phyloP scores from a whole-genome alignment of 1,140 invertebrate species.

The Cryptotermes secundus region DNA sequence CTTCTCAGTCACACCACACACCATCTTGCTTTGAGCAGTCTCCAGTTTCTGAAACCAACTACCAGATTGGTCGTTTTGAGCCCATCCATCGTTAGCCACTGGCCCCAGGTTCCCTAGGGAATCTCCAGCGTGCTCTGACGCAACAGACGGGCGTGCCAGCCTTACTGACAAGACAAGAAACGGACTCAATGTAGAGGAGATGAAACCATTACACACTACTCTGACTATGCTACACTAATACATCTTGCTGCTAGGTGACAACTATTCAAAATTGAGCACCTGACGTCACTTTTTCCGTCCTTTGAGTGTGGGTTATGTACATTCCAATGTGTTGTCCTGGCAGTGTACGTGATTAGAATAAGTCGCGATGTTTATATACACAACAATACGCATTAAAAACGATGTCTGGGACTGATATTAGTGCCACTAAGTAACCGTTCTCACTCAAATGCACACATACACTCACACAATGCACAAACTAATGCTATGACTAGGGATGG shows the following conservation, averaged over 20 bases:
- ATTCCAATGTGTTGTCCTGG: conserved; percentile 36
- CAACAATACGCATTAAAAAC: conserved; percentile 35
- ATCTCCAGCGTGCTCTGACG: conserved; percentile 41
- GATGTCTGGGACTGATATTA: conserved; percentile 27
- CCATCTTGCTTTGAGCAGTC: conserved; percentile 20
- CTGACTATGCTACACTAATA: conserved; percentile 30
- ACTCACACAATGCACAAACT: conserved; percentile 4
- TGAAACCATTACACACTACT: conserved; percentile 27
- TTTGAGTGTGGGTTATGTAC: conserved; percentile 16
- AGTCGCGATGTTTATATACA: conserved; percentile 37
- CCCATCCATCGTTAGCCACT: conserved; percentile 27
- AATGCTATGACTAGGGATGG: conserved; percentile 7
- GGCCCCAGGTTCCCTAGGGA: conserved; percentile 39
- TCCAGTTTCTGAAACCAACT: background rate
- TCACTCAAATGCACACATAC: background rate
- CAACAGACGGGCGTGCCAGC: conserved; percentile 36
- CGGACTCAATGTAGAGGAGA: conserved; percentile 4
- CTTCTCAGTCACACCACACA: background rate
- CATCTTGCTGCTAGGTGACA: conserved; percentile 33
- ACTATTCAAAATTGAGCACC: conserved; percentile 39
- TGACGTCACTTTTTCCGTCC: conserved; percentile 36
- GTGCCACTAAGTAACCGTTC: conserved; percentile 21
- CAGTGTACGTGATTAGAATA: conserved; percentile 40
- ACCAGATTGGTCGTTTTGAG: background rate
- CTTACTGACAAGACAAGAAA: conserved; percentile 34